A percentile compares a stretch with the other conserved stretches of the same genome.
phyloP scores from a whole-genome alignment of 2,797 vertebrate genomes.

The Okamejei kenojei region DNA sequence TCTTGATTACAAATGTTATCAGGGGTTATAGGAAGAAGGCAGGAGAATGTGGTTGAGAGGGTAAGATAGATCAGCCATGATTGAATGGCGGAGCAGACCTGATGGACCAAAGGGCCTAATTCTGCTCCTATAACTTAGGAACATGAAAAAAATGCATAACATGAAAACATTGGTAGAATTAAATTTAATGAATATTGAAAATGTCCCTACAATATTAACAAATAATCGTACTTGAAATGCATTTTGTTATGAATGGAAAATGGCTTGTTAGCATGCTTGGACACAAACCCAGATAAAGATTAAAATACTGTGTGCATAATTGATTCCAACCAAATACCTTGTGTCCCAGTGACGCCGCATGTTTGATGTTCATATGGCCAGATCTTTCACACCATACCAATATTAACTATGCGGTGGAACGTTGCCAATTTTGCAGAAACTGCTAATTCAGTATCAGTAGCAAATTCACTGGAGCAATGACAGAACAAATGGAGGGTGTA shows the following conservation, averaged over 20 bases:
- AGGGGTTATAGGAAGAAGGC: too few species aligned
- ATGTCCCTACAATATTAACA: not conserved
- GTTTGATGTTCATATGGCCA: not conserved
- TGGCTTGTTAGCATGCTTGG: not conserved
- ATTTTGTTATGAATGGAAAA: not conserved
- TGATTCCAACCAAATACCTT: slow-evolving; percentile 22
- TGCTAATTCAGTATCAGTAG: slow-evolving; percentile 5
- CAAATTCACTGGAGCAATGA: not conserved
- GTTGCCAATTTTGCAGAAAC: slow-evolving; percentile 16
- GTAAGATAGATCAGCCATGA: too few species aligned
- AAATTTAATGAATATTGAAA: not conserved
- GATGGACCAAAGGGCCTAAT: too few species aligned
- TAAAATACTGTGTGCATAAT: not conserved
- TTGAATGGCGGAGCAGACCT: too few species aligned
- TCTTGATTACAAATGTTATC: too few species aligned
- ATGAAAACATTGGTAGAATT: not conserved
- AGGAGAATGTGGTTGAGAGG: too few species aligned
- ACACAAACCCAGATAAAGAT: not conserved
- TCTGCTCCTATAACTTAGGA: too few species aligned
- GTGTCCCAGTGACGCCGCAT: not conserved
- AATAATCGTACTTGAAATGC: not conserved
- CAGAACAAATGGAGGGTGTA: slow-evolving; percentile 16
- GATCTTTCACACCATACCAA: not conserved
- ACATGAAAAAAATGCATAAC: not conserved
- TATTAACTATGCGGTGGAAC: slow-evolving; percentile 12